phyloP scores from a whole-genome alignment of 2,113 vertebrate species.

The Australoheros scitulus region DNA sequence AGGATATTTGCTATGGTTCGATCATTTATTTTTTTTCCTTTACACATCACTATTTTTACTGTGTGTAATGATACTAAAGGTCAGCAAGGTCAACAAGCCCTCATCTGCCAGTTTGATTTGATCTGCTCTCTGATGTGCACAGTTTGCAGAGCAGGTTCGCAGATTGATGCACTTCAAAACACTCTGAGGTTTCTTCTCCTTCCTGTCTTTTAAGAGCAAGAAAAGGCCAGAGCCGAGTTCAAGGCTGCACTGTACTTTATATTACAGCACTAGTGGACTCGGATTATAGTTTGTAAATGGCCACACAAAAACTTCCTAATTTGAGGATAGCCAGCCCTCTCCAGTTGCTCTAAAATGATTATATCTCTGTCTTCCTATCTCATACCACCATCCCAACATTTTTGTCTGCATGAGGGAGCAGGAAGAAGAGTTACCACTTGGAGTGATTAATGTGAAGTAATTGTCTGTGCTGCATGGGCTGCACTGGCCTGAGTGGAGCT shows the following conservation, averaged over 20 bases:
- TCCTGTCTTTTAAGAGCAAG: not conserved
- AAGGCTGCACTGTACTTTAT: not conserved
- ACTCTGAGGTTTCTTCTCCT: not conserved
- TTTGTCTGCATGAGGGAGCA: constrained; percentile 42
- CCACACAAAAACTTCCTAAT: constrained; percentile 18
- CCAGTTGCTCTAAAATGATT: constrained; percentile 10
- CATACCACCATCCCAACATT: constrained; percentile 16
- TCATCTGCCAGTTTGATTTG: constrained; percentile 1
- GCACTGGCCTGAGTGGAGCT: constrained; percentile 21
- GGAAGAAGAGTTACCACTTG: constrained; percentile 50
- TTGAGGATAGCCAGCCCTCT: not conserved
- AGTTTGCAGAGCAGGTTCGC: constrained; percentile 2
- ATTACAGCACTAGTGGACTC: not conserved
- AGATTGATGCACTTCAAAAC: constrained; percentile 32
- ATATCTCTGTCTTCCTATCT: not conserved
- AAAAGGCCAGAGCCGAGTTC: not conserved
- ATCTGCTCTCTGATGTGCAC: constrained; percentile 8
- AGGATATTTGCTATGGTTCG: not conserved
- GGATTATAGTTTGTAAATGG: constrained; percentile 16
- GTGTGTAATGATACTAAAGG: not conserved
- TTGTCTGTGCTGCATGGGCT: constrained; percentile 47
- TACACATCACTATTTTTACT: not conserved
- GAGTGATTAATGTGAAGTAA: constrained; percentile 71
- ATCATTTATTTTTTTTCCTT: not conserved
- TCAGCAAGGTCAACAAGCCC: not conserved